Percentiles rank a stretch among this genome's conserved stretches.
Evolutionary conservation across 53 echinoderm and acorn worm genomes (phyloP).

Genomic region (Apostichopus leukothele): DNA sequence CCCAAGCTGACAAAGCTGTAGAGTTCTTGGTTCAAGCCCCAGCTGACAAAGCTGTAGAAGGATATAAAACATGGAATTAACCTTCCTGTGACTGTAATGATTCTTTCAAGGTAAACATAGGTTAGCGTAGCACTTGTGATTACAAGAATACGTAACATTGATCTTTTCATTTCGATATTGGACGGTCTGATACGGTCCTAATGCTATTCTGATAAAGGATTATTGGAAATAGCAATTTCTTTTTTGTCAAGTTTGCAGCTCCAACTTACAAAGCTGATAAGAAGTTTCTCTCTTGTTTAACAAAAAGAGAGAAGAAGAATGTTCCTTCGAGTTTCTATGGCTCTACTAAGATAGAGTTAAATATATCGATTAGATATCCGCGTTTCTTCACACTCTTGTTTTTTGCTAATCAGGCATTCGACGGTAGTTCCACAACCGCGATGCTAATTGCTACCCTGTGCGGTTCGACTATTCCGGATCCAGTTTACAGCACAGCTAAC

Average conservation of each 20-base stretch:
- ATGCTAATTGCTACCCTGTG: constrained; percentile 49
- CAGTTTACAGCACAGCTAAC: constrained; percentile 33
- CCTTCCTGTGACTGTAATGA: not conserved
- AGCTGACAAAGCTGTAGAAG: not conserved
- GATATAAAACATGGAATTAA: not conserved
- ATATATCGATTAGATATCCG: too few relatives aligned
- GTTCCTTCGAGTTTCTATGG: too few relatives aligned
- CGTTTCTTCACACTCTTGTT: not conserved
- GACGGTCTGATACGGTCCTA: too few relatives aligned
- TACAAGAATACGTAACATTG: not conserved
- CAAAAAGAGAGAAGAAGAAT: too few relatives aligned
- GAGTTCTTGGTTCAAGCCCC: not conserved
- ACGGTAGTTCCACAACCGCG: constrained; percentile 30
- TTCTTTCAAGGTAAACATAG: not conserved
- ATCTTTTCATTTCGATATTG: not conserved
- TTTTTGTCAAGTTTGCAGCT: too few relatives aligned
- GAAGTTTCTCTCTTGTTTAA: too few relatives aligned
- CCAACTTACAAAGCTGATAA: too few relatives aligned
- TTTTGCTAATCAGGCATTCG: constrained; percentile 15
- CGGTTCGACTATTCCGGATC: constrained; percentile 30
- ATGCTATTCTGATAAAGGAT: too few relatives aligned
- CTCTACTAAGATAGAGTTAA: too few relatives aligned
- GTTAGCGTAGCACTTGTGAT: not conserved
- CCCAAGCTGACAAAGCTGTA: not conserved
- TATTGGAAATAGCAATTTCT: too few relatives aligned